These are phyloP conservation scores for Cyprinella venusta DNA, from an alignment of 2,797 vertebrate species.

Conservation along the genomic window DNA sequence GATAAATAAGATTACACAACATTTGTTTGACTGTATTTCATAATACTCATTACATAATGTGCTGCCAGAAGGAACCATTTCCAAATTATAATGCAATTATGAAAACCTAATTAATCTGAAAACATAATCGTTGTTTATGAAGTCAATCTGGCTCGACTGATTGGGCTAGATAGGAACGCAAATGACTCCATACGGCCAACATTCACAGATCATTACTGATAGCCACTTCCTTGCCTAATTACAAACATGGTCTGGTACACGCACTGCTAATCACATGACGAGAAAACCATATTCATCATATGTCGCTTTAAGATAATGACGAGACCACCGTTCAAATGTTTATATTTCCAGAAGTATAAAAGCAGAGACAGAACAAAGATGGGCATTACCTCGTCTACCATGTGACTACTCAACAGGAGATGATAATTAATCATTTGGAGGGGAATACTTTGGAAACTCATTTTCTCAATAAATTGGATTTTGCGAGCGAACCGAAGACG, in stretches of 20 bases:
- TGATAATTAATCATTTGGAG: background rate
- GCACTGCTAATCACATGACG: constrained; percentile 33
- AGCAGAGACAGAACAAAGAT: constrained; percentile 33
- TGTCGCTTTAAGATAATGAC: background rate
- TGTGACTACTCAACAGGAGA: background rate
- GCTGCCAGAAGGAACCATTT: background rate
- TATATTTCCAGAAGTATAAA: constrained; percentile 27
- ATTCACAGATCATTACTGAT: constrained; percentile 30
- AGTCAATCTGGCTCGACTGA: constrained; percentile 40
- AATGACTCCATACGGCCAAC: constrained; percentile 39
- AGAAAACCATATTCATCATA: constrained; percentile 55
- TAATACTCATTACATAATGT: background rate
- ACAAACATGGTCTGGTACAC: constrained; percentile 45
- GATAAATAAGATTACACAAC: background rate
- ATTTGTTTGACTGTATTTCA: background rate
- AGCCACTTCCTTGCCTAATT: constrained; percentile 58
- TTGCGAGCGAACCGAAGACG: constrained; percentile 50
- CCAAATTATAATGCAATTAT: background rate
- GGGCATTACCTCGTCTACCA: constrained; percentile 42
- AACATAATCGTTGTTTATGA: background rate
- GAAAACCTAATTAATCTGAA: background rate
- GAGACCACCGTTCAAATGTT: background rate
- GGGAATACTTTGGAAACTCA: background rate
- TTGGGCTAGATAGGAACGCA: constrained; percentile 36
- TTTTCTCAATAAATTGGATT: constrained; percentile 5